Conservation (phyloP, 2,113 vertebrate genomes). For the Chloroceryle aenea region DNA sequence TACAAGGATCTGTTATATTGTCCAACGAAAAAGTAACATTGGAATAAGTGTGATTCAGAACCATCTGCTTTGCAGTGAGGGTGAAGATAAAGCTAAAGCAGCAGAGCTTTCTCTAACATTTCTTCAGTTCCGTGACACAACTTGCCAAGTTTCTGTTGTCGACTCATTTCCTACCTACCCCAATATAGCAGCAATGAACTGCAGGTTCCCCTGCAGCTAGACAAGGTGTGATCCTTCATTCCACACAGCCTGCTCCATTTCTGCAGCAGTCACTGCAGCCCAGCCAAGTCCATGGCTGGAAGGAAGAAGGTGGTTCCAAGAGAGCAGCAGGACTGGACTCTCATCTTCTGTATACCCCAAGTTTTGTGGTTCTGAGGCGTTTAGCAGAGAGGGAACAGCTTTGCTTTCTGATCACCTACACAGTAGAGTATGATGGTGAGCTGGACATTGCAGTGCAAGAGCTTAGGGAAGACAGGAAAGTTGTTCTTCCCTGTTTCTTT, state of each 20-base stretch:
- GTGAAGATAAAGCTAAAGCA: not conserved
- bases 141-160: not conserved
- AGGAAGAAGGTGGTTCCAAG: not conserved
- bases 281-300: not conserved
- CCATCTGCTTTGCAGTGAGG: not conserved
- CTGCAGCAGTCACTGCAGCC: not conserved
- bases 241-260: not conserved
- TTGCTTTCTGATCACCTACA: not conserved
- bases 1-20: not conserved
- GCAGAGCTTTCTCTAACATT: not conserved
- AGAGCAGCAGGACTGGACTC: not conserved
- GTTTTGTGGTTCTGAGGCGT: not conserved
- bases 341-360: not conserved
- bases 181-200: accelerated
- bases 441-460: not conserved
- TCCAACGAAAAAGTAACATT: not conserved
- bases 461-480: not conserved
- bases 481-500: not conserved
- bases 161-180: not conserved
- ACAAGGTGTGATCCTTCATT: accelerated
- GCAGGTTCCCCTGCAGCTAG: not conserved
- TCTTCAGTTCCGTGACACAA: not conserved
- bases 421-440: not conserved
- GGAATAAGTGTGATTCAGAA: not conserved
- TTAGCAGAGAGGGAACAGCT: not conserved